A percentile compares a stretch with the other conserved stretches of the same genome.
Evolutionary conservation across 2,797 vertebrate genomes (phyloP).

Genomic region (Nyctalus aviator): DNA sequence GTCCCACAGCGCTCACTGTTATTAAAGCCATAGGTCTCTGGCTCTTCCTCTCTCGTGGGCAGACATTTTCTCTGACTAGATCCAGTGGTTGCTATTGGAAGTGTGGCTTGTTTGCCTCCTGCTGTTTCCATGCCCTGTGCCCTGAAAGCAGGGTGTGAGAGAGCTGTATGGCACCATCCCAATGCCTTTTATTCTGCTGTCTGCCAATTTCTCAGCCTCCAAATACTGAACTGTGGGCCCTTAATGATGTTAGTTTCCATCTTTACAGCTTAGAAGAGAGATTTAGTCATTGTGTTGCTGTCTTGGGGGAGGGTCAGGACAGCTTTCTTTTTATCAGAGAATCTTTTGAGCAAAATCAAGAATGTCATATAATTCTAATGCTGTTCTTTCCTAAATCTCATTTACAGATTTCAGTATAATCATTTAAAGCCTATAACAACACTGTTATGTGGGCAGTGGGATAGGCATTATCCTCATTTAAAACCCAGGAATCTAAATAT

Average conservation of each 20-base stretch:
- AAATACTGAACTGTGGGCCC: neutral
- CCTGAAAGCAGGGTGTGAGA: neutral
- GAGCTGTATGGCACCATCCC: neutral
- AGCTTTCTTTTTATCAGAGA: neutral
- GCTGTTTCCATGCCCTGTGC: neutral
- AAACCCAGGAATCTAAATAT: neutral
- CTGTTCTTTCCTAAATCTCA: neutral
- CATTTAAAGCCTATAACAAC: neutral
- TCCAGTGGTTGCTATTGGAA: neutral
- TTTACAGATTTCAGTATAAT: neutral
- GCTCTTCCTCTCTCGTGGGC: neutral
- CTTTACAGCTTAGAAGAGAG: neutral
- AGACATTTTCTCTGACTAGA: neutral
- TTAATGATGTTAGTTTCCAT: conserved; percentile 15
- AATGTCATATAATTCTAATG: neutral
- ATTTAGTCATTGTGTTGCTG: neutral
- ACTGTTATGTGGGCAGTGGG: neutral
- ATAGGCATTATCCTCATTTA: neutral
- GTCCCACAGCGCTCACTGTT: neutral
- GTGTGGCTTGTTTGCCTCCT: neutral
- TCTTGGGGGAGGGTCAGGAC: neutral
- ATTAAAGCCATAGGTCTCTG: conserved; percentile 61
- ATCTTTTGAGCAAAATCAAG: neutral
- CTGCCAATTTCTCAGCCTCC: conserved; percentile 19
- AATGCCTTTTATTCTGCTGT: neutral